phyloP scores from a whole-genome alignment of 2,888 invertebrate species.

The Pollenia amentaria region DNA sequence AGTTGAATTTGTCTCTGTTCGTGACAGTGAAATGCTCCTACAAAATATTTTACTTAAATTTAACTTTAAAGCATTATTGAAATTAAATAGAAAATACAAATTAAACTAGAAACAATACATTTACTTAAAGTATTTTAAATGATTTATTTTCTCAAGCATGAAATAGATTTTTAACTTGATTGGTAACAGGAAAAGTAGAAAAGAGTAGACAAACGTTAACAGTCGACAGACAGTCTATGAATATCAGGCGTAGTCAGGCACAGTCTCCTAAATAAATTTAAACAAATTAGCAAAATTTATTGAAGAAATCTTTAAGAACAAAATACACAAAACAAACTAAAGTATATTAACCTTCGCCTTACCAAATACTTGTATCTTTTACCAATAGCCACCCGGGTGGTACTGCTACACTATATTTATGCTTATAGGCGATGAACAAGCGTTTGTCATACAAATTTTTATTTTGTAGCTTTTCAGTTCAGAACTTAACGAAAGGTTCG shows the following conservation, averaged over 20 bases:
- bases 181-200: neutral
- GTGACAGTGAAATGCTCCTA: no score
- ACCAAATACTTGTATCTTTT: no score
- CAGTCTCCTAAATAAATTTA: slow-evolving; percentile 18
- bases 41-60: no score
- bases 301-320: neutral
- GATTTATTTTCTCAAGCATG: slow-evolving; percentile 44
- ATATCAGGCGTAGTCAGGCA: neutral
- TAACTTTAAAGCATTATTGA: neutral
- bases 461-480: no score
- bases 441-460: no score
- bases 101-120: neutral
- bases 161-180: slow-evolving; percentile 43
- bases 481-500: no score
- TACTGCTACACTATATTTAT: no score
- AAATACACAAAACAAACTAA: neutral
- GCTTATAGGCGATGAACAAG: no score
- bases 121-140: slow-evolving; percentile 27
- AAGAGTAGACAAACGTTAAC: neutral
- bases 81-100: neutral
- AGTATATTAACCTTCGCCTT: neutral
- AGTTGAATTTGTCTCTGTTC: no score
- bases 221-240: neutral
- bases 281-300: slow-evolving; percentile 1
- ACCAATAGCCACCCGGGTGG: no score